A percentile compares a stretch with the other conserved stretches of the same genome.
Conservation (phyloP, 2,888 invertebrate species). For the Pristionchus entomophagus region DNA sequence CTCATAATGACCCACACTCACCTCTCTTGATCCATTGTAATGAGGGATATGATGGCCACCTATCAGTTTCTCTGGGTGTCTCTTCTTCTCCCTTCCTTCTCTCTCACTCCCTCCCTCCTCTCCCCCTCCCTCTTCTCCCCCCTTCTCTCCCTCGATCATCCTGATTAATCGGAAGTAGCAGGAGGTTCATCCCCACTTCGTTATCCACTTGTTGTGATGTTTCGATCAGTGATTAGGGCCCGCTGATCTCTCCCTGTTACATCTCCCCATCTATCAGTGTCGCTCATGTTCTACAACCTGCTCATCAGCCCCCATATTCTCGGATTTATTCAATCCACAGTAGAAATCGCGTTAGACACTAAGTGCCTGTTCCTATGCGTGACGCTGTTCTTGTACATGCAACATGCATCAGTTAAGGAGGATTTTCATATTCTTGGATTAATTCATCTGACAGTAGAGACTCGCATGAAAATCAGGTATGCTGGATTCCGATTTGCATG, state of each 20-base stretch:
- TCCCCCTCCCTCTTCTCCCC: background rate
- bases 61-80: constrained; percentile 34
- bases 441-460: no score
- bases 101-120: background rate
- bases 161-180: constrained; percentile 33
- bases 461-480: no score
- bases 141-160: background rate
- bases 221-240: background rate
- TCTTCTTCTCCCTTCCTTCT: no score
- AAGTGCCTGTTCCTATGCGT: no score
- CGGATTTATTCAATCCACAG: no score
- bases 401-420: no score
- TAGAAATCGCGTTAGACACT: no score
- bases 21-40: constrained; percentile 2
- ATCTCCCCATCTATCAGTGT: background rate
- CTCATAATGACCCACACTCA: background rate
- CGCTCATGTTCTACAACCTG: no score
- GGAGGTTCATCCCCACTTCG: constrained; percentile 25
- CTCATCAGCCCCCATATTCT: no score
- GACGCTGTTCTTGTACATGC: background rate
- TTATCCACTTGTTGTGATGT: constrained; percentile 41
- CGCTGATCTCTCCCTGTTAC: constrained; percentile 5
- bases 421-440: no score
- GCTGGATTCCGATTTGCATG: no score
- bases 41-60: constrained; percentile 15